Conservation (phyloP, 2,797 vertebrate species). For the Acanthis flammea region DNA sequence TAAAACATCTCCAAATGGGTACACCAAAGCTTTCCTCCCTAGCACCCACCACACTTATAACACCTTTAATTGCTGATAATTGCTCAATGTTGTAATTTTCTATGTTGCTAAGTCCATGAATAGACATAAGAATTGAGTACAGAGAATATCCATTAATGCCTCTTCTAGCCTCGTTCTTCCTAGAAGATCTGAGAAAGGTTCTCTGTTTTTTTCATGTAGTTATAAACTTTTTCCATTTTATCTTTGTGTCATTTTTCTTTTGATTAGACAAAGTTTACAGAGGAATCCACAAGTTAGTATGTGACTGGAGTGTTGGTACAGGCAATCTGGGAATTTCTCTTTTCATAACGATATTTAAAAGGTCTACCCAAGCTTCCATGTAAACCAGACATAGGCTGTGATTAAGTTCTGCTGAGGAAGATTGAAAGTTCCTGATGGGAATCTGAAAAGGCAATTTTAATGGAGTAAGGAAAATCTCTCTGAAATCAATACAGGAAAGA, state of each 20-base stretch:
- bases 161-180: not conserved
- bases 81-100: not conserved
- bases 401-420: slow-evolving; percentile 2
- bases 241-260: not conserved
- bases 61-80: not conserved
- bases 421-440: not conserved
- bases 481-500: slow-evolving; percentile 38
- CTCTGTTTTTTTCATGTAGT: not conserved
- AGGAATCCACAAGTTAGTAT: not conserved
- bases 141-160: not conserved
- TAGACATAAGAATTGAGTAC: not conserved
- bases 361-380: not conserved
- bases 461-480: not conserved
- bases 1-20: not conserved
- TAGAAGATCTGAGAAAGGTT: not conserved
- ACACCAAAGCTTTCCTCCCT: not conserved
- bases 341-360: not conserved
- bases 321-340: not conserved
- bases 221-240: not conserved
- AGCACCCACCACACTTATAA: not conserved
- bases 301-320: not conserved
- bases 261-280: not conserved
- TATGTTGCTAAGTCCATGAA: not conserved
- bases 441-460: slow-evolving; percentile 7
- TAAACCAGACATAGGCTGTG: not conserved